These are phyloP conservation scores for Stenichneumon culpator DNA, from an alignment of 2,888 invertebrate species.

Conservation along the genomic window DNA sequence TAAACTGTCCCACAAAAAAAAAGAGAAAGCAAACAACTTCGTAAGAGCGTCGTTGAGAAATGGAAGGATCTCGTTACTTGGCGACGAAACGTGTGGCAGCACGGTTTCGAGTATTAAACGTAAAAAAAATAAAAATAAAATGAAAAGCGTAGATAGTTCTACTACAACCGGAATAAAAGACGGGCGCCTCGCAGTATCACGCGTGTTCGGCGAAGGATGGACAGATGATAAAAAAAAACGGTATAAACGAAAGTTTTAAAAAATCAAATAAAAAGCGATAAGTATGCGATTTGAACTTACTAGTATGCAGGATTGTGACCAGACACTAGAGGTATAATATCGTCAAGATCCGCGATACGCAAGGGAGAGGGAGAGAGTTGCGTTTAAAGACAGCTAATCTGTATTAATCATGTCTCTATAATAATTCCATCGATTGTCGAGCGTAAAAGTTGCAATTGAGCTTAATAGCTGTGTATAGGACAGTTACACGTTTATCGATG, in stretches of 20 bases:
- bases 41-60: constrained; percentile 72
- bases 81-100: constrained; percentile 39
- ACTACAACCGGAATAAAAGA: constrained; percentile 40
- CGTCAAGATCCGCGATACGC: constrained; percentile 26
- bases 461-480: constrained; percentile 67
- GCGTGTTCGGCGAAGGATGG: constrained; percentile 28
- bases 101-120: constrained; percentile 54
- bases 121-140: constrained; percentile 42
- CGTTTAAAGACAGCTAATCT: constrained; percentile 40
- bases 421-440: constrained; percentile 65
- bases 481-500: constrained; percentile 59
- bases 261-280: constrained; percentile 23
- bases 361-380: constrained; percentile 7
- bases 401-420: constrained; percentile 58
- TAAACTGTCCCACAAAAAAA: constrained; percentile 67
- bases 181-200: constrained; percentile 53
- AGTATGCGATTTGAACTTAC: constrained; percentile 32
- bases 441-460: constrained; percentile 57
- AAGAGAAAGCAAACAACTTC: constrained; percentile 61
- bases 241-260: constrained; percentile 22
- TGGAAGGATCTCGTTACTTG: constrained; percentile 47
- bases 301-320: constrained; percentile 49
- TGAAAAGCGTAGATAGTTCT: constrained; percentile 61
- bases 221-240: constrained; percentile 23
- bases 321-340: constrained; percentile 32